phyloP scores from a whole-genome alignment of 2,888 invertebrate species.

The Doris montereyensis region DNA sequence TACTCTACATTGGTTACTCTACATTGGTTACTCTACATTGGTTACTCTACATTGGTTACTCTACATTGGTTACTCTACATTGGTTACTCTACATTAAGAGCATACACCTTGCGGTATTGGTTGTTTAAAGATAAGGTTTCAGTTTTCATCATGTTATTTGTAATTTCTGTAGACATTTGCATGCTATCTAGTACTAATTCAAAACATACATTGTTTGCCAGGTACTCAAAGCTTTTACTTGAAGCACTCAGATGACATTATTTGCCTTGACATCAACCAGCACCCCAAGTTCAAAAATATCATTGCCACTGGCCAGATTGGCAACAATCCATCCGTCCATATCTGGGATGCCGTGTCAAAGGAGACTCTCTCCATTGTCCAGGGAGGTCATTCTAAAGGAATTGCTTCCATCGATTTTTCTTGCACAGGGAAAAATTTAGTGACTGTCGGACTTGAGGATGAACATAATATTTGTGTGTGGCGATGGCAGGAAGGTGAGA shows the following conservation, averaged over 20 bases:
- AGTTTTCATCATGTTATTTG: too few relatives aligned
- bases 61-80: too few relatives aligned
- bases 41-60: too few relatives aligned
- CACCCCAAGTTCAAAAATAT: slow-evolving; percentile 71
- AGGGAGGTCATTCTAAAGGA: slow-evolving; percentile 66
- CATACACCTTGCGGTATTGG: too few relatives aligned
- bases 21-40: too few relatives aligned
- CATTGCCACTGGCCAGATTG: slow-evolving; percentile 73
- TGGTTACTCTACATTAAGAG: too few relatives aligned
- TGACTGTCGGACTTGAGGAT: slow-evolving; percentile 70
- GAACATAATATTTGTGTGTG: slow-evolving; percentile 70
- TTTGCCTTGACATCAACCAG: slow-evolving; percentile 71
- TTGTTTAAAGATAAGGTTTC: too few relatives aligned
- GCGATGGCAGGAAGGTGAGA: slow-evolving; percentile 73
- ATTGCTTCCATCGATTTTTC: slow-evolving; percentile 72
- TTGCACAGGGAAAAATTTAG: slow-evolving; percentile 70
- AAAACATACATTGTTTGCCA: slow-evolving; percentile 48
- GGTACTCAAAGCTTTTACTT: slow-evolving; percentile 72
- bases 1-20: too few relatives aligned
- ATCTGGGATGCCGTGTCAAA: slow-evolving; percentile 70
- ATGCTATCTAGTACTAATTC: not conserved
- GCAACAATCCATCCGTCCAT: slow-evolving; percentile 67
- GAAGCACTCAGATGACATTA: slow-evolving; percentile 73
- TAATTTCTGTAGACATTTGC: too few relatives aligned
- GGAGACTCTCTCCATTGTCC: slow-evolving; percentile 68